Evolutionary conservation across 2,113 vertebrate species (phyloP), one percentile per base, ranked within the genome.

Genomic region (Trogon surrucura): DNA sequence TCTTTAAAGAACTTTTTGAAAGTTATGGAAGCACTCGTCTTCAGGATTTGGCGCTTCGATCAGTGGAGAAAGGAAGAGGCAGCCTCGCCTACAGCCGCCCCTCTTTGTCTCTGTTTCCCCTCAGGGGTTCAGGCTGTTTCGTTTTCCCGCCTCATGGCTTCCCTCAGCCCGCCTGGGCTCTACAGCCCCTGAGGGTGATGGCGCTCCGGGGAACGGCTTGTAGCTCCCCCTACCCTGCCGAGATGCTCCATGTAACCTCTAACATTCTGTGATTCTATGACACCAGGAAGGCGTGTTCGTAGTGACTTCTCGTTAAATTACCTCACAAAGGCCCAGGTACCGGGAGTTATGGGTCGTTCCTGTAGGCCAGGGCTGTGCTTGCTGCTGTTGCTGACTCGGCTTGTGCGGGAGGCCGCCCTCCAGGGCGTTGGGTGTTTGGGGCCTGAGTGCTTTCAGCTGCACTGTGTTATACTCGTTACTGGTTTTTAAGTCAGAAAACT

Each of bases 141-240:
- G 41, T 41, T 41, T 41, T 41, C 41, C 41, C 50, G 12, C 17
- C 13, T 51, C 18, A 18, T 12, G 41, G 41, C 8, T 41, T 41
- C 41, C 34, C 9, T 25, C 4, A 15, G 1, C 0, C 2, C 5
- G 0, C 9, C 13, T 16, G 0, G 1, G 19, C 22, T n/a, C 7
- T 3, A 0, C 22, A 6, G 30, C 0, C 11, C 13, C 22, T 3
- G 2, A 30, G 32, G 15, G 29, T 18, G 4, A 41, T 20, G 11
- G 8, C 1, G 6, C 6, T 0, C 2, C 3, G 13, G 2, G 38
- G 6, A 36, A 6, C 4, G n/a, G 2, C 4, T 15, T 5, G 3
- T 4, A 11, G 34, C 8, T 48, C 41, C 11, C 2, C 3, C 17
- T 51, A 22, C 9, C 23, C 13, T 0, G 1, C 13, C 0, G 9